Evolutionary conservation across 2,888 invertebrate genomes (phyloP), one percentile per base, ranked within the genome.

Genomic region (Leptinotarsa juncta): DNA sequence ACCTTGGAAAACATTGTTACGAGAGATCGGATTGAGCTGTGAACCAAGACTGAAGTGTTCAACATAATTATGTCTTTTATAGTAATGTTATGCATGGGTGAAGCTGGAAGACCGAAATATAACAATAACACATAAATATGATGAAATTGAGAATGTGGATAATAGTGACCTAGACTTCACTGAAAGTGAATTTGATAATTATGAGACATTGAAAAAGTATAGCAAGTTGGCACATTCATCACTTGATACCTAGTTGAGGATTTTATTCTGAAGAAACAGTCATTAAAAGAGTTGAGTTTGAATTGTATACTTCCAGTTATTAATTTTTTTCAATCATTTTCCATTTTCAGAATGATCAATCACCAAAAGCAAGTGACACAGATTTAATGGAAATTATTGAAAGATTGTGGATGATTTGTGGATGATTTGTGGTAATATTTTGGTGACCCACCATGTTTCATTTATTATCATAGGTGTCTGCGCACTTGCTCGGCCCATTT

Each of bases 71-170:
- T 70, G 73, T 72, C 75, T 74, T 76, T 76, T 79, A 77, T 78
- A 78, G 73, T 60, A 74, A 74, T 75, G 75, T 75, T 69, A 77
- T 73, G 77, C 57, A 75, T 73, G 77, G 75, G 71, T 75, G 72
- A 68, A 70, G 68, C 71, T 74, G 72, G 68, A 70, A 62, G 50
- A 74, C 68, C 57, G 67, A 76, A 74, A 73, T 73, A 71, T 71
- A 60, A 72, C 72, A 75, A 75, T 70, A 74, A 78, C 67, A 75
- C 67, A 71, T 76, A 62, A 70, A 75, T 70, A 73, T 78, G 70
- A 69, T 66, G 75, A 74, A 75, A 78, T 71, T 67, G 20, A 70
- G 76, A 78, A 70, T 73, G 73, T 78, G 69, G 71, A 48, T 70
- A 16, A 67, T 65, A n/a, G 69, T 72, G 75, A 67, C 75, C 75